Evolutionary conservation across 2,888 invertebrate species (phyloP).

Genomic region (Epinotia brunnichana): DNA sequence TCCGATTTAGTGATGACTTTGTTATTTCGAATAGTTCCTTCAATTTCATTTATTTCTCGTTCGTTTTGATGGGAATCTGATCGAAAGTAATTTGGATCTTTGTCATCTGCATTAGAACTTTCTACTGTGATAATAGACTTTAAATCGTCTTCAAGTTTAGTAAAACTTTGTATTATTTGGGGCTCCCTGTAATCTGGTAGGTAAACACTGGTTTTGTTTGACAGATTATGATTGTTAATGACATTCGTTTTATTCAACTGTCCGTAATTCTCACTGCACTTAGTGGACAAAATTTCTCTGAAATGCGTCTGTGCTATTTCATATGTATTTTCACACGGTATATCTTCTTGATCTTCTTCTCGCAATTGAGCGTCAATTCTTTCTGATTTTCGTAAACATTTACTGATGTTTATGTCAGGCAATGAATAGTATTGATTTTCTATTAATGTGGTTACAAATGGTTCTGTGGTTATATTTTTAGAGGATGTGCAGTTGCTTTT

Average conservation of each 20-base stretch:
- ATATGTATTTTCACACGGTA: slow-evolving; percentile 74
- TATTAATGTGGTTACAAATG: slow-evolving; percentile 79
- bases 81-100: slow-evolving; percentile 64
- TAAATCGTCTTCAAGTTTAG: slow-evolving; percentile 77
- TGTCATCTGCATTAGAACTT: slow-evolving; percentile 75
- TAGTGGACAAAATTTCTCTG: slow-evolving; percentile 69
- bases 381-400: slow-evolving; percentile 88
- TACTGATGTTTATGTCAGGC: slow-evolving; percentile 88
- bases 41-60: slow-evolving; percentile 80
- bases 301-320: slow-evolving; percentile 78
- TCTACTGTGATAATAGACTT: slow-evolving; percentile 78
- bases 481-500: slow-evolving; percentile 72
- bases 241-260: slow-evolving; percentile 70
- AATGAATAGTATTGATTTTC: slow-evolving; percentile 89
- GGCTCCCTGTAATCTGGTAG: slow-evolving; percentile 68
- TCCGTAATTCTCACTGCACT: slow-evolving; percentile 70
- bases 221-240: slow-evolving; percentile 55
- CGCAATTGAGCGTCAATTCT: slow-evolving; percentile 88
- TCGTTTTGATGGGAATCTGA: slow-evolving; percentile 78
- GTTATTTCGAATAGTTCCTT: slow-evolving; percentile 79
- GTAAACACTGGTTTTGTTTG: slow-evolving; percentile 59
- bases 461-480: slow-evolving; percentile 79
- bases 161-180: slow-evolving; percentile 69
- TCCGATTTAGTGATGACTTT: slow-evolving; percentile 78
- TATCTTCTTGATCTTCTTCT: slow-evolving; percentile 77